Evolutionary conservation across 1,140 invertebrate species (phyloP).

Genomic region (Monomorium pharaonis): DNA sequence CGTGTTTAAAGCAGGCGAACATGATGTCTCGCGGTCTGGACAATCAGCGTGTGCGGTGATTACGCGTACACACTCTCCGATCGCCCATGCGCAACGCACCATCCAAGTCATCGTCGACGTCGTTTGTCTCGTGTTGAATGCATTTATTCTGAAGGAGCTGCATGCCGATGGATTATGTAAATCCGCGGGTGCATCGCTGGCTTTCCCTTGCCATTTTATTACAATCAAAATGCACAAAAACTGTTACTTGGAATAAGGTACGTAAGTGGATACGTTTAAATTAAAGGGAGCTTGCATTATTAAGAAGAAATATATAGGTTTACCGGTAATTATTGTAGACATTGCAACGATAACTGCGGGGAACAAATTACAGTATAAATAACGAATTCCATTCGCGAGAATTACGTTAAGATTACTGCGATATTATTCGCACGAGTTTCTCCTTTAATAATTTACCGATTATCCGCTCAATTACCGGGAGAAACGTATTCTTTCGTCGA

Average conservation of each 20-base stretch:
- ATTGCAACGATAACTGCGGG: background rate
- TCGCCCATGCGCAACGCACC: constrained; percentile 25
- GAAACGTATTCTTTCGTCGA: constrained; percentile 7
- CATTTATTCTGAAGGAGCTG: constrained; percentile 57
- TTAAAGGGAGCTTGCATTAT: constrained; percentile 7
- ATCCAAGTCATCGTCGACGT: constrained; percentile 53
- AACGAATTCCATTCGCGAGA: constrained; percentile 7
- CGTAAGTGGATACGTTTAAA: background rate
- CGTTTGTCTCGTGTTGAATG: constrained; percentile 49
- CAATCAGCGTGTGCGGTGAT: constrained; percentile 30
- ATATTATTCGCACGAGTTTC: constrained; percentile 32
- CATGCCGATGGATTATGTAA: constrained; percentile 77
- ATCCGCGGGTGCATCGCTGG: constrained; percentile 75
- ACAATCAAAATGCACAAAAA: constrained; percentile 16
- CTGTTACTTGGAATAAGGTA: background rate
- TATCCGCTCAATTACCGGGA: constrained; percentile 50
- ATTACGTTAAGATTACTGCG: constrained; percentile 16
- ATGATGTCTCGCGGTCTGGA: background rate
- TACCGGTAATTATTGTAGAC: constrained; percentile 31
- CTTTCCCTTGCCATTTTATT: background rate
- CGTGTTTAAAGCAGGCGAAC: constrained; percentile 36
- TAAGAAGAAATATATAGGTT: constrained; percentile 2
- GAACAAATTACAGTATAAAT: constrained; percentile 38
- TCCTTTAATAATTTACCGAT: constrained; percentile 36
- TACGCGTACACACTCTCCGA: constrained; percentile 12